Evolutionary conservation across 1,140 invertebrate species (phyloP).

Genomic region (Aphelinus atriplicis): DNA sequence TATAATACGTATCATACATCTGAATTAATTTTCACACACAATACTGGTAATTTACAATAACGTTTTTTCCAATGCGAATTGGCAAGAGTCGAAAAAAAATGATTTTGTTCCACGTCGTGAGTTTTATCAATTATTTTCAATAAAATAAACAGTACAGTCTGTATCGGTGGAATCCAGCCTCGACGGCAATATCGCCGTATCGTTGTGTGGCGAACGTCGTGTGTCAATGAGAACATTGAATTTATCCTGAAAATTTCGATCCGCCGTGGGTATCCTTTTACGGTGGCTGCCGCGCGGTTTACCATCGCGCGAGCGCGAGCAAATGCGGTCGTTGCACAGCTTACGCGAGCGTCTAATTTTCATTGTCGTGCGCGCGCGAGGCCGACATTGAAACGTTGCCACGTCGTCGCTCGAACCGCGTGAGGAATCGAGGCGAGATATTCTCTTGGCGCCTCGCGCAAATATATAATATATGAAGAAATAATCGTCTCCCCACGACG

Average conservation of each 20-base stretch:
- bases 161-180: too few relatives aligned
- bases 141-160: too few relatives aligned
- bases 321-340: too few relatives aligned
- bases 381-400: neutral
- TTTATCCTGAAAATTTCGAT: neutral
- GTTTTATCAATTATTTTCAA: too few relatives aligned
- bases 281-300: neutral
- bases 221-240: neutral
- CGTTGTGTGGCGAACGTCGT: neutral
- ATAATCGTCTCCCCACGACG: neutral
- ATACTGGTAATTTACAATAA: too few relatives aligned
- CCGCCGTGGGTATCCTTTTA: neutral
- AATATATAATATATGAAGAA: neutral
- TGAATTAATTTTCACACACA: too few relatives aligned
- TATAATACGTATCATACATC: too few relatives aligned
- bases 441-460: neutral
- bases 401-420: neutral
- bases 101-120: too few relatives aligned
- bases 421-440: neutral
- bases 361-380: too few relatives aligned
- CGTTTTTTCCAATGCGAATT: too few relatives aligned
- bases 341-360: neutral
- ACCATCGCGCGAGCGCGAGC: neutral
- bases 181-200: neutral
- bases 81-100: too few relatives aligned